Evolutionary conservation across 2,888 invertebrate genomes (phyloP), one percentile per base, ranked within the genome.

Genomic region (Dorcus hopei): DNA sequence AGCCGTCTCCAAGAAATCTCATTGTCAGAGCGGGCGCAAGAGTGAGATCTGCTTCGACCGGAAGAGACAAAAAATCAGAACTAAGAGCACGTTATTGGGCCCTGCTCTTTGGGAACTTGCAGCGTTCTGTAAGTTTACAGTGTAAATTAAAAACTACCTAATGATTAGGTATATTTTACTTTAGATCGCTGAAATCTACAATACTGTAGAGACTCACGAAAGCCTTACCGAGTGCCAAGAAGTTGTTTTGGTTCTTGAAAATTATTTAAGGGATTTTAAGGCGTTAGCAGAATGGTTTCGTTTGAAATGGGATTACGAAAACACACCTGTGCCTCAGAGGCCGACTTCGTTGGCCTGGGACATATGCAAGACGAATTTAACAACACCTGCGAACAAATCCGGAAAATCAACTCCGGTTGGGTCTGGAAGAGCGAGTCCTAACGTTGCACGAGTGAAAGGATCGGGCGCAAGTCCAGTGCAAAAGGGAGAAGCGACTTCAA

Each of bases 291-390:
- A 96, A 74, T 95, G 96, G 89, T 91, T 97, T 72, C 87, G 91
- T 70, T 83, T 97, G 5, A 95, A 97, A 77, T 93, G 93, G 89
- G 93, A 93, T 61, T 97, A 93, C 74, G 97, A 97, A 74, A 90
- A 91, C 66, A 92, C 95, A 2, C 89, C 93, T 4, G 85, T 87
- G 26, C 89, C 90, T 0, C 86, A 94, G 71, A 83, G 94, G 68
- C 95, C 95, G 0, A 91, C 90, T 48, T 95, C 96, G 14, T 80
- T 97, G 54, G 91, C 97, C 0, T 97, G 97, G 97, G 97, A 97
- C 79, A 90, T 97, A 42, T 85, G 96, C 61, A 97, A 97, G 80
- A 91, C 93, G 42, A 92, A 75, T 64, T 68, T 72, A 59, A 76
- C 65, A 79, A 71, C 66, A 68, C 68, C 67, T 68, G 64, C 74